A percentile compares a stretch with the other conserved stretches of the same genome.
Evolutionary conservation across 2,113 vertebrate genomes (phyloP).

Genomic region (Phocoena phocoena): DNA sequence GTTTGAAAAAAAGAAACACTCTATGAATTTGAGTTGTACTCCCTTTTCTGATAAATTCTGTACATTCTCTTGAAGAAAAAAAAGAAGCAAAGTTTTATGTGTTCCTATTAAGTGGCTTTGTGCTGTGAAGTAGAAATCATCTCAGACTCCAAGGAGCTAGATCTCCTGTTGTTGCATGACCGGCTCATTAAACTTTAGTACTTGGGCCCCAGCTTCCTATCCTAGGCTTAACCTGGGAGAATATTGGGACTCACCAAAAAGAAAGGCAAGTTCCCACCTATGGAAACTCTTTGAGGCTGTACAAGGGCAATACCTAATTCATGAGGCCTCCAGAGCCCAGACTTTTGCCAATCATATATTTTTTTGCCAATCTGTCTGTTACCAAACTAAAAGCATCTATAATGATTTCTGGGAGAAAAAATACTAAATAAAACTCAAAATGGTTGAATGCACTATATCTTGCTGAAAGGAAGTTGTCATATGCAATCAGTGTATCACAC

Average conservation of each 20-base stretch:
- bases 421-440: slow-evolving; percentile 22
- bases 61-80: not conserved
- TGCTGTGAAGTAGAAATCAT: slow-evolving; percentile 4
- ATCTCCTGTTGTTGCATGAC: not conserved
- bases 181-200: slow-evolving; percentile 33
- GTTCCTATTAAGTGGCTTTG: slow-evolving; percentile 29
- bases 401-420: not conserved
- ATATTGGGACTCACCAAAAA: not conserved
- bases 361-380: not conserved
- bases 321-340: not conserved
- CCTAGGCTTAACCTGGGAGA: slow-evolving; percentile 39
- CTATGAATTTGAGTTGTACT: not conserved
- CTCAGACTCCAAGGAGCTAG: not conserved
- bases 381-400: not conserved
- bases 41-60: not conserved
- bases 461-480: slow-evolving; percentile 14
- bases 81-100: not conserved
- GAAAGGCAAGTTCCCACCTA: not conserved
- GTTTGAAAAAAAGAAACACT: not conserved
- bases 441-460: not conserved
- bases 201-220: not conserved
- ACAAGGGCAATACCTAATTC: slow-evolving; percentile 9
- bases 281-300: slow-evolving; percentile 40
- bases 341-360: not conserved
- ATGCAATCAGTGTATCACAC: not conserved